phyloP scores from a whole-genome alignment of 2,888 invertebrate genomes.

The Callyntrura sp. region DNA sequence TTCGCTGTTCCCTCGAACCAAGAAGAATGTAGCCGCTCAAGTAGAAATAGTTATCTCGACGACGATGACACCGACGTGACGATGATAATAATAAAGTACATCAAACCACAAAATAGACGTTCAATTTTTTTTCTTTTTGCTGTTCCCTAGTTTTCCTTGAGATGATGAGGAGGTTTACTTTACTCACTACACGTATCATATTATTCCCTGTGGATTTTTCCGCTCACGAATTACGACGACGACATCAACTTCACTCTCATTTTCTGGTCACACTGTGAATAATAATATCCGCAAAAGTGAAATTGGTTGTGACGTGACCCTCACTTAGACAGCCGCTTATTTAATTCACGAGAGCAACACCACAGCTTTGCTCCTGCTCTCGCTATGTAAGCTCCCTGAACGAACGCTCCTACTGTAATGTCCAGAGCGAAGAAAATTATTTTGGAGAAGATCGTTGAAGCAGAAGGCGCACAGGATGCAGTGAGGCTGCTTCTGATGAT shows the following conservation, averaged over 20 bases:
- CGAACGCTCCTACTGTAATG: neutral
- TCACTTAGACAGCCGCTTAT: neutral
- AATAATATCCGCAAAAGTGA: conserved; percentile 65
- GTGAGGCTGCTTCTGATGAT: neutral
- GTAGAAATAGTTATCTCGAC: conserved; percentile 10
- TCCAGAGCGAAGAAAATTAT: conserved; percentile 29
- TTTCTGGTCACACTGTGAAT: conserved; percentile 48
- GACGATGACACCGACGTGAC: neutral
- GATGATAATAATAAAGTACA: conserved; percentile 15
- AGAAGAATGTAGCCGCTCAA: neutral
- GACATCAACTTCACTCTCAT: neutral
- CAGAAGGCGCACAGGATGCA: conserved; percentile 59
- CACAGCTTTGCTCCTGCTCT: too few relatives aligned
- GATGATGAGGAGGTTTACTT: neutral
- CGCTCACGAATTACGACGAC: too few relatives aligned
- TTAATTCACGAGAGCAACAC: neutral
- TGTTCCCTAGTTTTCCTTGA: neutral
- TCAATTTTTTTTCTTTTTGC: neutral
- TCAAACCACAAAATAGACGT: conserved; percentile 44
- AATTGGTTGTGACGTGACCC: conserved; percentile 44
- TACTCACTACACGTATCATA: too few relatives aligned
- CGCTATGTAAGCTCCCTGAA: neutral
- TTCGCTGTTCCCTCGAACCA: neutral
- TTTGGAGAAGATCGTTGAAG: conserved; percentile 32
- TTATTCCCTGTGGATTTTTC: neutral